These are phyloP conservation scores for Acromyrmex charruanus DNA, from an alignment of 1,140 invertebrate genomes.

Conservation along the genomic window DNA sequence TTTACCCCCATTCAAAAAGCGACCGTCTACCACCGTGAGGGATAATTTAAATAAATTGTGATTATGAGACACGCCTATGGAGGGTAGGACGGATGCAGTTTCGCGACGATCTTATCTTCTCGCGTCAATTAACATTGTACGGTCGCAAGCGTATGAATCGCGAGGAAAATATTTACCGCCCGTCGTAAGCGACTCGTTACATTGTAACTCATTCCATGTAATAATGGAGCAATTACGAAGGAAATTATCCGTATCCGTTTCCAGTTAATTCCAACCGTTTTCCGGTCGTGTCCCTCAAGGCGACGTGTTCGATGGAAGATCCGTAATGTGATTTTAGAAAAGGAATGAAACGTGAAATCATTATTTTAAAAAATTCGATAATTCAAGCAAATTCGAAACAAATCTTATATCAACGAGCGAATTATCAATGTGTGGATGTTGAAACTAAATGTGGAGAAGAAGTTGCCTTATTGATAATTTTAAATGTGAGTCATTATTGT, in stretches of 20 bases:
- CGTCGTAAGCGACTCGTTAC: constrained; percentile 29
- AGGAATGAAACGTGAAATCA: background rate
- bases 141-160: background rate
- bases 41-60: constrained; percentile 53
- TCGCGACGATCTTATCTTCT: constrained; percentile 8
- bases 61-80: background rate
- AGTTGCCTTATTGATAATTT: background rate
- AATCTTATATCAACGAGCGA: background rate
- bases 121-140: constrained; percentile 36
- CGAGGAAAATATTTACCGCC: constrained; percentile 4
- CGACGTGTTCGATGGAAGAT: background rate
- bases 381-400: background rate
- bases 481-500: background rate
- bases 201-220: constrained; percentile 25
- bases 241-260: constrained; percentile 44
- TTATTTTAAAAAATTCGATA: background rate
- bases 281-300: constrained; percentile 6
- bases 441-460: background rate
- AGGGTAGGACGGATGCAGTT: background rate
- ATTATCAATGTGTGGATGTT: background rate
- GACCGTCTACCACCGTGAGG: background rate
- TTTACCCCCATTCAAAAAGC: background rate
- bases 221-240: constrained; percentile 46
- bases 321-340: background rate
- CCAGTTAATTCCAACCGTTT: constrained; percentile 40